These are phyloP conservation scores for Lepidotrigona ventralis DNA, from an alignment of 1,140 invertebrate species.

Conservation along the genomic window DNA sequence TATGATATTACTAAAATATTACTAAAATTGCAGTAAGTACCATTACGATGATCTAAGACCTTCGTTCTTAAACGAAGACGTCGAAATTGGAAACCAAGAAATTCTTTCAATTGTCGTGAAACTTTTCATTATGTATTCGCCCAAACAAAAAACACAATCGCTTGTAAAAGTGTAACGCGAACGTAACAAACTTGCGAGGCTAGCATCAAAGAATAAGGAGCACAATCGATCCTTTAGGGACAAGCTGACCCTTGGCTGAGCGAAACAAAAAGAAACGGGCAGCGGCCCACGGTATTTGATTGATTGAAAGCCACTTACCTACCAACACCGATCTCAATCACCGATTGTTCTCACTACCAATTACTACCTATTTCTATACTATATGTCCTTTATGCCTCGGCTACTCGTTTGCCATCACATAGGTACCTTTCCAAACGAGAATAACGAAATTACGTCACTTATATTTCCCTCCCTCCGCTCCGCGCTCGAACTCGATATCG, in stretches of 20 bases:
- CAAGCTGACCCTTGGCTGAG: background rate
- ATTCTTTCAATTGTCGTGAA: no score
- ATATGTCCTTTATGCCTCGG: background rate
- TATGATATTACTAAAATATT: no score
- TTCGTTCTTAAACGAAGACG: no score
- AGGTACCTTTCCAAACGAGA: background rate
- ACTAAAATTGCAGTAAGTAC: no score
- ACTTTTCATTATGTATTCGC: no score
- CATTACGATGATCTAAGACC: no score
- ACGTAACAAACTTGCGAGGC: background rate
- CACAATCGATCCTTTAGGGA: background rate
- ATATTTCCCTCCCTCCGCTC: background rate
- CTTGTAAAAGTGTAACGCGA: background rate
- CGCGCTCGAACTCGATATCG: background rate
- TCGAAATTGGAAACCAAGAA: no score
- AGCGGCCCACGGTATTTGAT: background rate
- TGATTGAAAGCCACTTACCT: constrained; percentile 13
- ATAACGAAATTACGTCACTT: constrained; percentile 33
- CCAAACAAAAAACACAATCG: background rate
- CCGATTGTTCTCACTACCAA: constrained; percentile 18
- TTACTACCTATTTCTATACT: constrained; percentile 10
- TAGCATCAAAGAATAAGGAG: background rate
- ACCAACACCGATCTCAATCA: background rate
- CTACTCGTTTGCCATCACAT: background rate
- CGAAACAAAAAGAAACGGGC: background rate